These are phyloP conservation scores for Chelon auratus DNA, from an alignment of 2,797 vertebrate genomes.

Conservation along the genomic window DNA sequence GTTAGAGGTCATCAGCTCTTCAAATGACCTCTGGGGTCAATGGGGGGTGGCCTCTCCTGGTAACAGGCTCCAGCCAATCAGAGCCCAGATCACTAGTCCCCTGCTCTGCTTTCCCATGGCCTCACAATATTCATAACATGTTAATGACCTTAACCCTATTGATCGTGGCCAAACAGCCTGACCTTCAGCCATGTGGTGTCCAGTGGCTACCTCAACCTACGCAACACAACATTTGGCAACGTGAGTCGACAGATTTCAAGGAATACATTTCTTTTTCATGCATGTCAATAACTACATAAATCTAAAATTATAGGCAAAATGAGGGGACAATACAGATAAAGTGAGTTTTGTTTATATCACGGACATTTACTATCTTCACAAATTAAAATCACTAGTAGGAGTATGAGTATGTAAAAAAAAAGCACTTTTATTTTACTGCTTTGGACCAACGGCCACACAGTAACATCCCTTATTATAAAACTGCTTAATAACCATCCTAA, in stretches of 20 bases:
- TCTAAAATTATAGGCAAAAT: not conserved
- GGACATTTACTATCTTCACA: not conserved
- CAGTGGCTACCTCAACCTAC: constrained; percentile 38
- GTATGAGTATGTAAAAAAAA: constrained; percentile 23
- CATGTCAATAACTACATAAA: constrained; percentile 1
- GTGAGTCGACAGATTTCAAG: constrained; percentile 62
- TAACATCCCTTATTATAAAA: not conserved
- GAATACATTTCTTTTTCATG: constrained; percentile 28
- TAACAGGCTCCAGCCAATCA: constrained; percentile 68
- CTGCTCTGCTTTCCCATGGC: constrained; percentile 77
- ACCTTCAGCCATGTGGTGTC: constrained; percentile 66
- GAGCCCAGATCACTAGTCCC: constrained; percentile 39
- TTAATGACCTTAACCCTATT: constrained; percentile 83
- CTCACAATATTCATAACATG: constrained; percentile 81
- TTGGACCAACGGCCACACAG: not conserved
- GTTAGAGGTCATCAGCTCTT: constrained; percentile 72
- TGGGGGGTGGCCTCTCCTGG: constrained; percentile 58
- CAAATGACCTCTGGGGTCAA: constrained; percentile 62
- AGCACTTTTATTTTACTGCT: not conserved
- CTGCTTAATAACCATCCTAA: not conserved
- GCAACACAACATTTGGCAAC: constrained; percentile 55
- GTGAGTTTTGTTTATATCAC: not conserved
- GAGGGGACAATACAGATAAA: not conserved
- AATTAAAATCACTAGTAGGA: constrained; percentile 4
- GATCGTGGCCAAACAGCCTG: constrained; percentile 69